phyloP scores from a whole-genome alignment of 1,140 invertebrate species.

The Brachionus calyciflorus region DNA sequence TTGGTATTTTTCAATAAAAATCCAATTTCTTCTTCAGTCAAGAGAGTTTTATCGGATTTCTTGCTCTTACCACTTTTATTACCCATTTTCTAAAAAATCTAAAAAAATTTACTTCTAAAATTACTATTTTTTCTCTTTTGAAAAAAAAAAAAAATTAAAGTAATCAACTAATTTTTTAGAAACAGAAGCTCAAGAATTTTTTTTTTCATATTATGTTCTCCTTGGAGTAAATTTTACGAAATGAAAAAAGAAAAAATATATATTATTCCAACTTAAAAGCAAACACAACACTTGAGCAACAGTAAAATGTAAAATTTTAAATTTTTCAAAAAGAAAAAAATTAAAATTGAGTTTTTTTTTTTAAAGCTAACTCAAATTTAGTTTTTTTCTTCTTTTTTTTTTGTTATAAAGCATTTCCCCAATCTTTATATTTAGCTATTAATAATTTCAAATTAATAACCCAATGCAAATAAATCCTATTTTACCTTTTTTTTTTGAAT shows the following conservation, averaged over 20 bases:
- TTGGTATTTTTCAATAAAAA: constrained; percentile 60
- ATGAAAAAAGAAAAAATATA: too few relatives aligned
- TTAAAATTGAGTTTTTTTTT: too few relatives aligned
- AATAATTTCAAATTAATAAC: constrained; percentile 42
- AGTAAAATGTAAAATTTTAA: too few relatives aligned
- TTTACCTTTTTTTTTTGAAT: constrained; percentile 42
- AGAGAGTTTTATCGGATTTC: constrained; percentile 25
- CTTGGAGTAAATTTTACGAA: too few relatives aligned
- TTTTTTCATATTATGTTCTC: too few relatives aligned
- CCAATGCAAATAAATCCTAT: constrained; percentile 45
- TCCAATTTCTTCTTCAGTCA: constrained; percentile 55
- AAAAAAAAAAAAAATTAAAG: not conserved
- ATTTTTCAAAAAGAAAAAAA: too few relatives aligned
- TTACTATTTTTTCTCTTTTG: not conserved
- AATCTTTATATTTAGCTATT: constrained; percentile 14
- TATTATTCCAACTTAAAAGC: too few relatives aligned
- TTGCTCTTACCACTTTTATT: constrained; percentile 34
- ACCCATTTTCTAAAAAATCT: constrained; percentile 37
- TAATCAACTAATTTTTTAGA: too few relatives aligned
- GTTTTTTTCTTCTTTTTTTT: too few relatives aligned
- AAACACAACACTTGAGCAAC: too few relatives aligned
- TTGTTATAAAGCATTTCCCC: not conserved
- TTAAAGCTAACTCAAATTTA: too few relatives aligned
- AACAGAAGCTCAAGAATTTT: too few relatives aligned
- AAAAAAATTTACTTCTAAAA: constrained; percentile 34